phyloP scores from a whole-genome alignment of 2,797 vertebrate species.

The Momotus momota region DNA sequence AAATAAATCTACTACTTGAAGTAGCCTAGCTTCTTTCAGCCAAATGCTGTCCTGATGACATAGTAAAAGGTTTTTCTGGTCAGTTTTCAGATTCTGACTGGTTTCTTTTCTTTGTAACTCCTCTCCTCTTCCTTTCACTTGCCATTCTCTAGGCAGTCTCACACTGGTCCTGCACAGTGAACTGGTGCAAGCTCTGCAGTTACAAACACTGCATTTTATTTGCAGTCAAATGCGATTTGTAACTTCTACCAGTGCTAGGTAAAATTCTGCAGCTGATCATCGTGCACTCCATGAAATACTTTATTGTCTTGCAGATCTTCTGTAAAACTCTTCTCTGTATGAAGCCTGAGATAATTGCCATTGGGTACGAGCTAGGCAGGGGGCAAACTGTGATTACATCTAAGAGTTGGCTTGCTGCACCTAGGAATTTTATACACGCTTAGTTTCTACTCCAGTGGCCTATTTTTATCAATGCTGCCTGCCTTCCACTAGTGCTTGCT shows the following conservation, averaged over 20 bases:
- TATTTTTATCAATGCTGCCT: background rate
- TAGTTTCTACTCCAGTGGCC: background rate
- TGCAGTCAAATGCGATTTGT: background rate
- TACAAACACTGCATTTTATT: background rate
- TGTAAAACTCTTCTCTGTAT: background rate
- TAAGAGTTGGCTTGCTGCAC: slow-evolving; percentile 11
- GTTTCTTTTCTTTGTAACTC: background rate
- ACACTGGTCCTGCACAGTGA: background rate
- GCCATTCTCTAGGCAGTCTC: background rate
- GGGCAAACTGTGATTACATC: slow-evolving; percentile 46
- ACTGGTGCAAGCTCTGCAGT: background rate
- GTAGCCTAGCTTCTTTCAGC: background rate
- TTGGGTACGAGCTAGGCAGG: slow-evolving; percentile 16
- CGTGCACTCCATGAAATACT: background rate
- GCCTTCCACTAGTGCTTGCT: background rate
- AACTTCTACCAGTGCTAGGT: background rate
- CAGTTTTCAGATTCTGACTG: background rate
- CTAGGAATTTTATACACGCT: background rate
- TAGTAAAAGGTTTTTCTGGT: background rate
- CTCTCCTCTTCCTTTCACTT: background rate
- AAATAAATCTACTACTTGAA: background rate
- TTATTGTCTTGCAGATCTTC: background rate
- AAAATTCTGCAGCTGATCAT: background rate
- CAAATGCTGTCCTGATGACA: background rate
- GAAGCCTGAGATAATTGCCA: slow-evolving; percentile 5